phyloP scores from a whole-genome alignment of 37 sponge, comb jelly and placozoan genomes.

The Amphimedon queenslandica region DNA sequence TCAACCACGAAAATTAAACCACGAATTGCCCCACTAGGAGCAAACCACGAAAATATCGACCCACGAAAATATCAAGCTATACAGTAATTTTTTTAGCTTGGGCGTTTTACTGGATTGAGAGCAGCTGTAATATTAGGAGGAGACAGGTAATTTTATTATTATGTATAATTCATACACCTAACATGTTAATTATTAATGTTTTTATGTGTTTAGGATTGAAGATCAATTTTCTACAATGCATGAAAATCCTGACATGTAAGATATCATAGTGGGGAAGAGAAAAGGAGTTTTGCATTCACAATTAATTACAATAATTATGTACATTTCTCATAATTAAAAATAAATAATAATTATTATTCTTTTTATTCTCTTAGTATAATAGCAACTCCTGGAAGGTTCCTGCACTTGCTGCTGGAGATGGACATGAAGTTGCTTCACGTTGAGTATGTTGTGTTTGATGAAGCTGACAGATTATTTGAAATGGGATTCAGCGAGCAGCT shows the following conservation, averaged over 20 bases:
- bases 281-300: background rate
- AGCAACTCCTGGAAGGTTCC: slow-evolving; percentile 94
- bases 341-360: too few relatives aligned
- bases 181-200: too few relatives aligned
- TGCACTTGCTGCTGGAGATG: slow-evolving; percentile 95
- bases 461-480: slow-evolving; percentile 98
- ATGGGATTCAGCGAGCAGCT: slow-evolving; percentile 96
- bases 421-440: slow-evolving; percentile 74
- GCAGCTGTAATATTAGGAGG: slow-evolving; percentile 84
- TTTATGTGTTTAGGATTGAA: too few relatives aligned
- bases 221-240: slow-evolving; percentile 92
- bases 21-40: slow-evolving; percentile 24
- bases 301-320: background rate
- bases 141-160: slow-evolving; percentile 54
- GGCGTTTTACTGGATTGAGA: slow-evolving; percentile 66
- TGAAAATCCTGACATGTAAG: slow-evolving; percentile 93
- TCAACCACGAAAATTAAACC: too few relatives aligned
- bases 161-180: too few relatives aligned
- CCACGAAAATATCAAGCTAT: slow-evolving; percentile 51
- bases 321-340: too few relatives aligned
- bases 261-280: too few relatives aligned
- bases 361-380: slow-evolving; percentile 45
- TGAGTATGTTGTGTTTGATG: slow-evolving; percentile 94
- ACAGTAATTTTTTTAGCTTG: slow-evolving; percentile 58
- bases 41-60: too few relatives aligned